A percentile compares a stretch with the other conserved stretches of the same genome.
Conservation (phyloP, 2,797 vertebrate genomes). For the Eptatretus atami region DNA sequence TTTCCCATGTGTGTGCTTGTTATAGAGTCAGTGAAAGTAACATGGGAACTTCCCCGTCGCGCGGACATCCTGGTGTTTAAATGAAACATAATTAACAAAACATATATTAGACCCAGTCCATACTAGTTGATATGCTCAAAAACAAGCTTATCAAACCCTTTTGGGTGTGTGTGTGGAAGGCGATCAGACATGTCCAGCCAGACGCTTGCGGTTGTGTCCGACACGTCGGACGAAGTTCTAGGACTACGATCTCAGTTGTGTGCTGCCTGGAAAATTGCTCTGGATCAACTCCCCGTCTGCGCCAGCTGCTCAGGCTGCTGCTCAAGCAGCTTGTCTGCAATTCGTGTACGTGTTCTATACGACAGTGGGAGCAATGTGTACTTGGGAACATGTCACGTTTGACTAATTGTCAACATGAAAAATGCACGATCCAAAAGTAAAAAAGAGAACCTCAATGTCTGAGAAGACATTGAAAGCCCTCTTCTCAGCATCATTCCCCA, state of each 20-base stretch:
- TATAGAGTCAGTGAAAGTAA: not conserved
- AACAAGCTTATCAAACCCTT: slow-evolving; percentile 27
- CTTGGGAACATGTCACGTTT: too few species aligned
- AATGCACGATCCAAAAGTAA: too few species aligned
- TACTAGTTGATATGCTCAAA: too few species aligned
- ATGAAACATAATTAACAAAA: slow-evolving; percentile 5
- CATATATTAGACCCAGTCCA: not conserved
- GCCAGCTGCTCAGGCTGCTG: slow-evolving; percentile 80
- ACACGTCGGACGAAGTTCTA: slow-evolving; percentile 86
- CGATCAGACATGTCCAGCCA: slow-evolving; percentile 92
- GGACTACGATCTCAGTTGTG: slow-evolving; percentile 88
- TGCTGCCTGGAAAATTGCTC: slow-evolving; percentile 96
- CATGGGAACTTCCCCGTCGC: not conserved
- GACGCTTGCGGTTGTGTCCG: slow-evolving; percentile 72
- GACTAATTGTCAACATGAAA: too few species aligned
- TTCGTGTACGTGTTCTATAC: slow-evolving; percentile 96
- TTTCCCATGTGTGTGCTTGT: not conserved
- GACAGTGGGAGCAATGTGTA: too few species aligned
- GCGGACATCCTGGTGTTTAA: slow-evolving; percentile 1
- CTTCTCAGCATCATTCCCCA: too few species aligned
- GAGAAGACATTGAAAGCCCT: too few species aligned
- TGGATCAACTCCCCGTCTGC: slow-evolving; percentile 75
- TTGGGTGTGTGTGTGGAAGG: slow-evolving; percentile 93
- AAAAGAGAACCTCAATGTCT: too few species aligned
- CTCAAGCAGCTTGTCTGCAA: slow-evolving; percentile 76